Evolutionary conservation across 1,140 invertebrate genomes (phyloP).

Genomic region (Zaprionus gabonicus): DNA sequence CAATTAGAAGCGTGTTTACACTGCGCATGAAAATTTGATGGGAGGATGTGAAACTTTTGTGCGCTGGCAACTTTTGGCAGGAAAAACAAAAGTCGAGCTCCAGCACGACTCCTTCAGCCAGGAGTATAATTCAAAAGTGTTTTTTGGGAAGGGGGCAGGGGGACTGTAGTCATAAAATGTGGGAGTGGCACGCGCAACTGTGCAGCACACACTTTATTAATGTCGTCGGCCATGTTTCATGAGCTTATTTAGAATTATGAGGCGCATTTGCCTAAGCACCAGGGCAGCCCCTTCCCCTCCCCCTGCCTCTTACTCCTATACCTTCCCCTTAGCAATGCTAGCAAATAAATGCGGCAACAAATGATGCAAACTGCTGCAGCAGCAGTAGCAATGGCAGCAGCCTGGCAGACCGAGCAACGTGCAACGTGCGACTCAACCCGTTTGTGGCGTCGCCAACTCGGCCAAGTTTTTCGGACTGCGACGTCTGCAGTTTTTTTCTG

Average conservation of each 20-base stretch:
- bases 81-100: slow-evolving; percentile 36
- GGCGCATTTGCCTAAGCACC: slow-evolving; percentile 54
- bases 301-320: not conserved
- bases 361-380: slow-evolving; percentile 47
- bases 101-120: not conserved
- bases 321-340: slow-evolving; percentile 9
- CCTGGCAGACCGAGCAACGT: not conserved
- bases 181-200: slow-evolving; percentile 17
- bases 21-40: slow-evolving; percentile 77
- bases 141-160: not conserved
- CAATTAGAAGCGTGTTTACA: slow-evolving; percentile 82
- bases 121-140: slow-evolving; percentile 33
- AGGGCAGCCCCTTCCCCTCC: not conserved
- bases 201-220: slow-evolving; percentile 30
- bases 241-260: slow-evolving; percentile 63
- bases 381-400: slow-evolving; percentile 8
- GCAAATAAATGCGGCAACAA: slow-evolving; percentile 45
- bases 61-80: slow-evolving; percentile 52
- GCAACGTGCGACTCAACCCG: slow-evolving; percentile 31
- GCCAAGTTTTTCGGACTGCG: slow-evolving; percentile 67
- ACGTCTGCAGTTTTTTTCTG: slow-evolving; percentile 45
- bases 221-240: slow-evolving; percentile 39
- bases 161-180: slow-evolving; percentile 16
- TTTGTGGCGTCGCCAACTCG: slow-evolving; percentile 68
- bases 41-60: slow-evolving; percentile 51